A percentile compares a stretch with the other conserved stretches of the same genome.
phyloP scores from a whole-genome alignment of 2,113 vertebrate species.

The Acinonyx jubatus region DNA sequence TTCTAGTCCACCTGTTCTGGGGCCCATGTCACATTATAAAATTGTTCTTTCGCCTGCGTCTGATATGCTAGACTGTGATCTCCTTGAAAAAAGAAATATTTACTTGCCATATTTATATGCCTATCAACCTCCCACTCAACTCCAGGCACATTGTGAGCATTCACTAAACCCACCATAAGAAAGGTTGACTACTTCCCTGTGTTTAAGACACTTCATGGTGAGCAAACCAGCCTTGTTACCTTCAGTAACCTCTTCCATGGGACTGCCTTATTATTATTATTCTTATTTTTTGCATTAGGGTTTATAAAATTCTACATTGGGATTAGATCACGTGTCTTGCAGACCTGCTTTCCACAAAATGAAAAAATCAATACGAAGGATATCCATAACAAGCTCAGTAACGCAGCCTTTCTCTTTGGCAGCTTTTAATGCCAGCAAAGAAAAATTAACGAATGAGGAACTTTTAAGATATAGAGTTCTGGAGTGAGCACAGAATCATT shows the following conservation, averaged over 20 bases:
- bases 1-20: background rate
- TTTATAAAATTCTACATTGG: background rate
- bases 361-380: background rate
- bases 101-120: background rate
- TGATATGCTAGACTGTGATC: background rate
- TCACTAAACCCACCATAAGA: background rate
- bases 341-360: background rate
- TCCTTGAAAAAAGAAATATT: background rate
- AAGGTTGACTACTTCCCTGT: background rate
- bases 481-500: background rate
- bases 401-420: background rate
- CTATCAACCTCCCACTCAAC: background rate
- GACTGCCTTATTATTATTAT: background rate
- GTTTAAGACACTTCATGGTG: background rate
- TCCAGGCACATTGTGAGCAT: background rate
- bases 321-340: background rate
- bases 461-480: conserved; percentile 6
- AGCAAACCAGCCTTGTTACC: background rate
- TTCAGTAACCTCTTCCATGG: background rate
- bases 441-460: conserved; percentile 10
- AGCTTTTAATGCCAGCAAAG: background rate
- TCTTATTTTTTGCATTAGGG: background rate
- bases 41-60: background rate
- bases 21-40: background rate
- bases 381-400: background rate